phyloP scores from a whole-genome alignment of 2,888 invertebrate species.

The Sinodicranocentrus sp. region DNA sequence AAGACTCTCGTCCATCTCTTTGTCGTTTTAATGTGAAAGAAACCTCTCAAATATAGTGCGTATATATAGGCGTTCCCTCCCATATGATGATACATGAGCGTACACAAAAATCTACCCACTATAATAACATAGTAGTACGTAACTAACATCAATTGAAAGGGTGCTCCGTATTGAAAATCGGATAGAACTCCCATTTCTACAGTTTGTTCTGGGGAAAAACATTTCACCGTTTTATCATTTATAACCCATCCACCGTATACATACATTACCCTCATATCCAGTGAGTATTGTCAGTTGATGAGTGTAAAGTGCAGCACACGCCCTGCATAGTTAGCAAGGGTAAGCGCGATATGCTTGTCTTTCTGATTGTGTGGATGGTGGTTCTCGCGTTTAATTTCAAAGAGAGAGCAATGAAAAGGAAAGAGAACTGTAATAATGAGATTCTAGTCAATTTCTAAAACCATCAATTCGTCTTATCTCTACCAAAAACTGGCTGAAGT shows the following conservation, averaged over 20 bases:
- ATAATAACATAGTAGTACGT: too few relatives aligned
- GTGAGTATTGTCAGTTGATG: constrained; percentile 47
- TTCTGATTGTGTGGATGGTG: constrained; percentile 2
- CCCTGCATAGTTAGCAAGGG: constrained; percentile 21
- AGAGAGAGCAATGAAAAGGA: constrained; percentile 57
- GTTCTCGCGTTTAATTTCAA: constrained; percentile 52
- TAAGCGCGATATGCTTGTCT: not conserved
- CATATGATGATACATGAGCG: too few relatives aligned
- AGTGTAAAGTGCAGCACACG: constrained; percentile 43
- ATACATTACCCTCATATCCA: not conserved
- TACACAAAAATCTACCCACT: too few relatives aligned
- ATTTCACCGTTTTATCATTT: not conserved
- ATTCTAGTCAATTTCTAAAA: constrained; percentile 68
- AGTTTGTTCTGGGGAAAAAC: not conserved
- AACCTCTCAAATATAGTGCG: not conserved
- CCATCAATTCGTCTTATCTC: constrained; percentile 68
- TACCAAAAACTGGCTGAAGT: constrained; percentile 61
- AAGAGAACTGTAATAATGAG: constrained; percentile 63
- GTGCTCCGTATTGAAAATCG: constrained; percentile 46
- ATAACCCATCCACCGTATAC: not conserved
- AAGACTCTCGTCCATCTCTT: constrained; percentile 49
- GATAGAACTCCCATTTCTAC: constrained; percentile 30
- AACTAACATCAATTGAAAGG: not conserved
- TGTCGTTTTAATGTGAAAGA: constrained; percentile 44
- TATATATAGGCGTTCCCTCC: not conserved